Percentiles rank a stretch among this genome's conserved stretches.
phyloP scores from a whole-genome alignment of 2,888 invertebrate genomes.

The Cryptus viduatorius region DNA sequence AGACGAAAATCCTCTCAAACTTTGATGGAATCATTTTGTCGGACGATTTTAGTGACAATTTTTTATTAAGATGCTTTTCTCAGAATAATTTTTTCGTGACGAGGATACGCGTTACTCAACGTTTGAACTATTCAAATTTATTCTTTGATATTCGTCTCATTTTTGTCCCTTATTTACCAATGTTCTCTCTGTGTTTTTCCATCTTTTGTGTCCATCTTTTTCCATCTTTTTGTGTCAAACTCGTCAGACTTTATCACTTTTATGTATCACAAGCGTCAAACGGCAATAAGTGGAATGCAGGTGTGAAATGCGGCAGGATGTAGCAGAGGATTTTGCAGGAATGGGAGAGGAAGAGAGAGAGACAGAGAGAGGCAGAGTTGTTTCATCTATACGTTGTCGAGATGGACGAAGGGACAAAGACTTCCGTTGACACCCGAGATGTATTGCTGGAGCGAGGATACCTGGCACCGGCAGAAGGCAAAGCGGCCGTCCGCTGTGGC shows the following conservation, averaged over 20 bases:
- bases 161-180: neutral
- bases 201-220: neutral
- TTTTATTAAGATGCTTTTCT: neutral
- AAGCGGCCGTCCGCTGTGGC: conserved; percentile 23
- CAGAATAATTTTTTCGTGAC: neutral
- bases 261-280: neutral
- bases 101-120: too few species aligned
- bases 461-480: conserved; percentile 48
- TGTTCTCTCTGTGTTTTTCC: neutral
- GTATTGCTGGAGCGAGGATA: conserved; percentile 51
- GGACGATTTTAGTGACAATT: neutral
- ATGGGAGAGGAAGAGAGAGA: neutral
- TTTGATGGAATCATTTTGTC: neutral
- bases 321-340: neutral
- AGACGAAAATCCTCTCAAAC: neutral
- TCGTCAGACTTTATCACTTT: neutral
- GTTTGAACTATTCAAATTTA: neutral
- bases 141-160: neutral
- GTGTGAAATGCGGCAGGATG: neutral
- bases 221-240: neutral
- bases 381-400: conserved; percentile 34
- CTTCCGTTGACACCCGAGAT: conserved; percentile 60
- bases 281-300: conserved; percentile 3
- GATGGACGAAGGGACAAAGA: conserved; percentile 57
- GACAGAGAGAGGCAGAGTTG: conserved; percentile 17